Conservation (phyloP, 2,888 invertebrate genomes). For the Achlya flavicornis region DNA sequence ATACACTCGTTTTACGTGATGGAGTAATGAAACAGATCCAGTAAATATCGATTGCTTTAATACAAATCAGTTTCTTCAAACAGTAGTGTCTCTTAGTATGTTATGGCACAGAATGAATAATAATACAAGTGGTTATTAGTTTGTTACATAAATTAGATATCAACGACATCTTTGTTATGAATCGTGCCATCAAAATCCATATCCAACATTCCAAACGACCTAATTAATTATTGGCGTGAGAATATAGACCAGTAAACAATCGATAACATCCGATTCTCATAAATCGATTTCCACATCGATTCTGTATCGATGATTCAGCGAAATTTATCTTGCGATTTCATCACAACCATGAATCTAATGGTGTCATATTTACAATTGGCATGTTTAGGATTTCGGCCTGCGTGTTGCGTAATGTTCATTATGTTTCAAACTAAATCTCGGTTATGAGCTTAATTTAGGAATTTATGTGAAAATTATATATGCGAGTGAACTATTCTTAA, state of each 20-base stretch:
- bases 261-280: background rate
- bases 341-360: conserved; percentile 7
- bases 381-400: conserved; percentile 15
- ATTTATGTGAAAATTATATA: background rate
- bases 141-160: too few species aligned
- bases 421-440: background rate
- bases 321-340: conserved; percentile 9
- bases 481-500: background rate
- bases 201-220: background rate
- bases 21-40: conserved; percentile 1
- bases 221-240: background rate
- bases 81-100: too few species aligned
- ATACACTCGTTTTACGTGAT: conserved; percentile 26
- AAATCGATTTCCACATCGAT: conserved; percentile 8
- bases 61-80: background rate
- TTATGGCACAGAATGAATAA: background rate
- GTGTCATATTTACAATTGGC: conserved; percentile 14
- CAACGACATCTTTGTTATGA: too few species aligned
- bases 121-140: too few species aligned
- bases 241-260: conserved; percentile 4
- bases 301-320: background rate
- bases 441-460: conserved; percentile 4
- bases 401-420: conserved; percentile 14
- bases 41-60: conserved; percentile 8
- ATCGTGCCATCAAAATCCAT: background rate